phyloP scores from a whole-genome alignment of 2,113 vertebrate species.

The Mustela nigripes region DNA sequence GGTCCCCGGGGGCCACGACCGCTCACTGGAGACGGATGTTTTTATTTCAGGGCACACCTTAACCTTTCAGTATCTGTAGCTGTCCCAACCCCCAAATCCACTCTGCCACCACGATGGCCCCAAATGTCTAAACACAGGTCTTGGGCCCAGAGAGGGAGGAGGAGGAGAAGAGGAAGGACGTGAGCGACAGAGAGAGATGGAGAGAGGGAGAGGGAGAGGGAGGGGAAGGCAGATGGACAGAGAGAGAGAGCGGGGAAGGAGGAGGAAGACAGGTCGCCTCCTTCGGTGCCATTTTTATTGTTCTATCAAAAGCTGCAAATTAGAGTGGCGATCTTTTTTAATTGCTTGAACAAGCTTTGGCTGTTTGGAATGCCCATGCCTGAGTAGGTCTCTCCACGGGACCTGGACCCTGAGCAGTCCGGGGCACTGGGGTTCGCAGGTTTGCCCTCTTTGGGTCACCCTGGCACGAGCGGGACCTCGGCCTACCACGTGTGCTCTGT shows the following conservation, averaged over 20 bases:
- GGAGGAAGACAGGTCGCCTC: neutral
- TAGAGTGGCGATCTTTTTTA: neutral
- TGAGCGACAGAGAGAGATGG: neutral
- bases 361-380: neutral
- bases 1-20: neutral
- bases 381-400: neutral
- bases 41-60: conserved; percentile 85
- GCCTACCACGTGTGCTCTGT: neutral
- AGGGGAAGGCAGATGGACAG: neutral
- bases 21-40: neutral
- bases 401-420: neutral
- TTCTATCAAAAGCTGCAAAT: neutral
- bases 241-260: too few species aligned
- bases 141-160: conserved; percentile 50
- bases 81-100: conserved; percentile 95
- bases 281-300: neutral
- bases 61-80: conserved; percentile 92
- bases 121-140: conserved; percentile 94
- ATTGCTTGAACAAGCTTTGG: neutral
- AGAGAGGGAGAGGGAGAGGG: too few species aligned
- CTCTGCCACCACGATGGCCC: conserved; percentile 96
- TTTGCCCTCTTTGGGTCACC: neutral
- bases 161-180: neutral
- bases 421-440: neutral
- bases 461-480: neutral